Evolutionary conservation across 2,113 vertebrate species (phyloP).

Genomic region (Petroica traversi): DNA sequence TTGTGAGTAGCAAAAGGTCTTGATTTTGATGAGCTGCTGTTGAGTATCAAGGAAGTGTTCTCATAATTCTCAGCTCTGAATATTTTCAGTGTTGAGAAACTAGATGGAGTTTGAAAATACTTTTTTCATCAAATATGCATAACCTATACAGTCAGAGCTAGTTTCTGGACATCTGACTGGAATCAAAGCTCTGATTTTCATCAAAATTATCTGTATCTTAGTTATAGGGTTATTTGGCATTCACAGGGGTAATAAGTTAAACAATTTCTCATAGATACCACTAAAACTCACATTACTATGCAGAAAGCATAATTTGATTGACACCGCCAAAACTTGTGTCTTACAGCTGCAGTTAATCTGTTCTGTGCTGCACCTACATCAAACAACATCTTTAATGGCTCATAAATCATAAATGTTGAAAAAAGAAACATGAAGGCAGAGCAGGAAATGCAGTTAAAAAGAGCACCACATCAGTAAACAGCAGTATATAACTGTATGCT

Average conservation of each 20-base stretch:
- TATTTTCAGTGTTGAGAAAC: background rate
- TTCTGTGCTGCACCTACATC: background rate
- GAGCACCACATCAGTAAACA: background rate
- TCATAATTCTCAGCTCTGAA: background rate
- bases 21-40: background rate
- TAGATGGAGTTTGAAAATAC: background rate
- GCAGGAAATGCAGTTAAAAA: background rate
- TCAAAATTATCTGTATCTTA: background rate
- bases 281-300: background rate
- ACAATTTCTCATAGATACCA: background rate
- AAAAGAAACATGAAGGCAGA: background rate
- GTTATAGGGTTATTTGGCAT: background rate
- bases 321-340: background rate
- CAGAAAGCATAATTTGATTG: constrained; percentile 5
- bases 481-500: background rate
- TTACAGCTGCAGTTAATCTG: background rate
- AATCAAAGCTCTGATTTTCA: constrained; percentile 1
- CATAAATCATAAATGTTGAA: background rate
- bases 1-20: background rate
- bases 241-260: background rate
- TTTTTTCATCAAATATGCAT: background rate
- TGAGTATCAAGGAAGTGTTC: background rate
- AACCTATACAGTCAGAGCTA: background rate
- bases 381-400: background rate
- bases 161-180: background rate